Evolutionary conservation across 2,113 vertebrate species (phyloP).

Genomic region (Plotosus lineatus): DNA sequence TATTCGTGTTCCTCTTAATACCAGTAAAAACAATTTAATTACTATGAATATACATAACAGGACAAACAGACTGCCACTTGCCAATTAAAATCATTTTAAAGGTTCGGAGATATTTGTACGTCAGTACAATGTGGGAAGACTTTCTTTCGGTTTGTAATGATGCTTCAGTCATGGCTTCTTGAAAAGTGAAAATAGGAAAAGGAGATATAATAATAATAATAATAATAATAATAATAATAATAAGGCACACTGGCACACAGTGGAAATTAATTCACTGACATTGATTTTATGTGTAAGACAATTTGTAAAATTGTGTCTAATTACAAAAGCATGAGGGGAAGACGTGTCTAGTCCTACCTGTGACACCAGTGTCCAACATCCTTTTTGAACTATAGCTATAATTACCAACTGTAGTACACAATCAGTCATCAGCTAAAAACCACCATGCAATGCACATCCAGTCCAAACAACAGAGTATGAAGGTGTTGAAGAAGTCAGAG

Average conservation of each 20-base stretch:
- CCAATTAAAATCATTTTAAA: slow-evolving; percentile 38
- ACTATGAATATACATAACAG: slow-evolving; percentile 82
- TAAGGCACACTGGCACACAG: slow-evolving; percentile 21
- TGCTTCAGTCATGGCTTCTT: slow-evolving; percentile 31
- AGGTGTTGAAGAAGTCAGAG: neutral
- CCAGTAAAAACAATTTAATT: slow-evolving; percentile 82
- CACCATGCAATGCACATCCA: neutral
- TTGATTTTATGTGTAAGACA: neutral
- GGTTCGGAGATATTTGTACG: slow-evolving; percentile 28
- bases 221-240: too few species aligned
- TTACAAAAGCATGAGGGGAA: neutral
- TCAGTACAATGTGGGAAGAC: neutral
- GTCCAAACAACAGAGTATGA: neutral
- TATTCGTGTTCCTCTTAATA: slow-evolving; percentile 78
- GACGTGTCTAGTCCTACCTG: neutral
- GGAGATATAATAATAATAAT: too few species aligned
- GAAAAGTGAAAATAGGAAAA: neutral
- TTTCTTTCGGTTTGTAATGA: neutral
- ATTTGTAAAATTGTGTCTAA: neutral
- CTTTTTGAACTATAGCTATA: neutral
- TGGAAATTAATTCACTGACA: neutral
- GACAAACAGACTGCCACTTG: slow-evolving; percentile 56
- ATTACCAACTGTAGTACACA: neutral
- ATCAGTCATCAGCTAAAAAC: neutral
- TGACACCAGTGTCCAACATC: neutral